Conservation (phyloP, 2,113 vertebrate genomes). For the Ciconia maguari region DNA sequence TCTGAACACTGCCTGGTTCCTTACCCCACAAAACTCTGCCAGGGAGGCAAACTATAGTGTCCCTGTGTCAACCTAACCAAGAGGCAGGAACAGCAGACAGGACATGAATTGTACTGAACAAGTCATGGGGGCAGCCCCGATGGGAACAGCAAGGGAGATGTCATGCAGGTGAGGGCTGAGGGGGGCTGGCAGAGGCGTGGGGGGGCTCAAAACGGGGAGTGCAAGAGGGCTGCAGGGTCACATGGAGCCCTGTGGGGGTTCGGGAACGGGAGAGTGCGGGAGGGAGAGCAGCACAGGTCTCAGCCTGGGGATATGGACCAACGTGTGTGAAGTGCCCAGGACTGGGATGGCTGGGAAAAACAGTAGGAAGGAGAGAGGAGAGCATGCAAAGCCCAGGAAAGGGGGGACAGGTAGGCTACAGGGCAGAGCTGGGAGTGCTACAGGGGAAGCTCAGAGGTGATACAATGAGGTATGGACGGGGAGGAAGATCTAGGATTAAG, state of each 20-base stretch:
- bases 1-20: not conserved
- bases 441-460: not conserved
- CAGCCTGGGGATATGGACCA: not conserved
- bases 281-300: not conserved
- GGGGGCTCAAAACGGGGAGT: not conserved
- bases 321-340: not conserved
- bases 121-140: not conserved
- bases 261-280: not conserved
- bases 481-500: not conserved
- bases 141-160: not conserved
- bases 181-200: not conserved
- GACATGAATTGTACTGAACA: not conserved
- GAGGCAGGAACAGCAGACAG: not conserved
- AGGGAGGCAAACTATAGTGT: not conserved
- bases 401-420: not conserved
- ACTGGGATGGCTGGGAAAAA: not conserved
- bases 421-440: not conserved
- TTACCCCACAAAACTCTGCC: not conserved
- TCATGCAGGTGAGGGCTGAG: not conserved
- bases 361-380: not conserved
- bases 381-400: not conserved
- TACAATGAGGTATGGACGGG: not conserved
- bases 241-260: accelerated
- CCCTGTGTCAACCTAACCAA: not conserved
- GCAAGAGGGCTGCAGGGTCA: not conserved